A percentile compares a stretch with the other conserved stretches of the same genome.
phyloP scores from a whole-genome alignment of 2,888 invertebrate genomes.

The Perizoma affinitatum region DNA sequence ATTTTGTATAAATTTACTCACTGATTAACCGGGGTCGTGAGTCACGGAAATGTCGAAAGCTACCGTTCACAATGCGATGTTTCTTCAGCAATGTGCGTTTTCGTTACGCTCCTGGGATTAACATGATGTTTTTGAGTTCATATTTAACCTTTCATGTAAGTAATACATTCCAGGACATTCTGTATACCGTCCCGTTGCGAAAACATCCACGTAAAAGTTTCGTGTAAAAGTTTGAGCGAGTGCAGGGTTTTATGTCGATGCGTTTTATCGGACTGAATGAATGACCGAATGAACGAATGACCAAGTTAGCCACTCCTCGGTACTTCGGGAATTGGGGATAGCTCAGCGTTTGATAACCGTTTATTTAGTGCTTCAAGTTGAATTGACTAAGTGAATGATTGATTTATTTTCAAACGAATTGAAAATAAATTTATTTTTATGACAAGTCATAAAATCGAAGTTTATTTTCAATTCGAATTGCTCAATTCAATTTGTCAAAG shows the following conservation, averaged over 20 bases:
- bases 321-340: conserved; percentile 1
- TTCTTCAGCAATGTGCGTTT: conserved; percentile 50
- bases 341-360: conserved; percentile 2
- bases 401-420: too few species aligned
- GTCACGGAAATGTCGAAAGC: conserved; percentile 77
- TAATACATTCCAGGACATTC: too few species aligned
- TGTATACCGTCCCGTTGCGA: too few species aligned
- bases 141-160: too few species aligned
- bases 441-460: too few species aligned
- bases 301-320: conserved; percentile 4
- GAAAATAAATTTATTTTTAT: too few species aligned
- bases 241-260: conserved; percentile 5
- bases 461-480: too few species aligned
- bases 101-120: conserved; percentile 43
- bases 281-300: conserved; percentile 13
- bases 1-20: conserved; percentile 73
- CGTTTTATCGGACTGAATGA: conserved; percentile 12
- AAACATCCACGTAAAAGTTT: too few species aligned
- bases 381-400: neutral
- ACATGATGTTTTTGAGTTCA: conserved; percentile 32
- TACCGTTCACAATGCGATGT: conserved; percentile 60
- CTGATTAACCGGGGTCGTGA: conserved; percentile 77
- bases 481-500: too few species aligned
- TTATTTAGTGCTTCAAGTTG: neutral
- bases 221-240: neutral